Conservation (phyloP, 2,113 vertebrate species). For the Nothocercus nigrocapillus region DNA sequence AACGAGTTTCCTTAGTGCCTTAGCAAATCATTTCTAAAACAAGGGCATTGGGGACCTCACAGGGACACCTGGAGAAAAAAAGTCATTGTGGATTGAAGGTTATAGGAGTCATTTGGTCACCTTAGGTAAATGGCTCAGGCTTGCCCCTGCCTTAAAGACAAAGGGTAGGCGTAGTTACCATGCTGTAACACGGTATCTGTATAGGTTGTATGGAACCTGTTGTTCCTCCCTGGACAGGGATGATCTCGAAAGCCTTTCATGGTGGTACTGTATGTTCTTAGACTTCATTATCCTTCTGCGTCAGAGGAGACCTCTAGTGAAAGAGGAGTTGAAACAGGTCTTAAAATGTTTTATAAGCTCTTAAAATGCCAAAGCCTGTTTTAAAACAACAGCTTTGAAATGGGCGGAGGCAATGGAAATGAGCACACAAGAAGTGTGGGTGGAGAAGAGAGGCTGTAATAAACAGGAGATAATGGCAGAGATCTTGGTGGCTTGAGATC, state of each 20-base stretch:
- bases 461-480: not conserved
- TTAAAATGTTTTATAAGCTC: not conserved
- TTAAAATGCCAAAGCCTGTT: not conserved
- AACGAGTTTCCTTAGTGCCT: not conserved
- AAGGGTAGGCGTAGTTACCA: not conserved
- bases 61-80: not conserved
- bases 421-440: not conserved
- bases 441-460: not conserved
- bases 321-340: not conserved
- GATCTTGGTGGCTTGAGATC: not conserved
- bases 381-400: slow-evolving; percentile 30
- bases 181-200: not conserved
- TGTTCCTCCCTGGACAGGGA: not conserved
- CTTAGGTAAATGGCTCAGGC: not conserved
- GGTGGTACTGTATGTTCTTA: not conserved
- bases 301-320: not conserved
- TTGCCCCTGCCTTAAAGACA: not conserved
- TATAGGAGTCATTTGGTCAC: not conserved
- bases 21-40: not conserved
- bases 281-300: not conserved
- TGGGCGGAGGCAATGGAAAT: not conserved
- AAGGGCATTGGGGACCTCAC: not conserved
- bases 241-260: not conserved
- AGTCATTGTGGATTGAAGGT: not conserved
- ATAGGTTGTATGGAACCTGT: not conserved